phyloP scores from a whole-genome alignment of 2,888 invertebrate genomes.

The Agonum fuliginosum region DNA sequence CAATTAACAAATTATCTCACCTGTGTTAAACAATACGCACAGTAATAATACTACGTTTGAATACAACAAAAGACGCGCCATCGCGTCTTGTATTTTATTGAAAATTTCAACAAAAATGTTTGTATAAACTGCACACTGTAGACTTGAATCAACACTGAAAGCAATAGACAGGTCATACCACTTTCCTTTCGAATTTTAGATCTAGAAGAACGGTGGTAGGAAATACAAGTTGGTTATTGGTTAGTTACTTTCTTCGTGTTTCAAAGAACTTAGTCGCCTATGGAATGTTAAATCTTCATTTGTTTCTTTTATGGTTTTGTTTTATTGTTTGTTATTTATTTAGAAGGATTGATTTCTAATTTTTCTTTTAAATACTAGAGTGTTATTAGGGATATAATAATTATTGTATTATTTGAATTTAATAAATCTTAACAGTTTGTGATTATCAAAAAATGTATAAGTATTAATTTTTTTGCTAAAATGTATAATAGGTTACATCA shows the following conservation, averaged over 20 bases:
- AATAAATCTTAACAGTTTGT: no score
- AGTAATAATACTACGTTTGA: constrained; percentile 26
- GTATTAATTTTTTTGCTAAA: no score
- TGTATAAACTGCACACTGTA: neutral
- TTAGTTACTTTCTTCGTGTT: constrained; percentile 54
- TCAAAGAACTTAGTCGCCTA: constrained; percentile 20
- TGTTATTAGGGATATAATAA: no score
- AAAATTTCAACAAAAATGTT: constrained; percentile 19
- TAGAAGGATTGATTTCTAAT: constrained; percentile 4
- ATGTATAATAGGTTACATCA: no score
- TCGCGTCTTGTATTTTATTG: constrained; percentile 36
- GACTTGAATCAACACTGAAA: constrained; percentile 38
- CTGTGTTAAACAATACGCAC: constrained; percentile 41
- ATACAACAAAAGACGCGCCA: constrained; percentile 50
- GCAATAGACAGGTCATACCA: constrained; percentile 42
- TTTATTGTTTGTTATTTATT: constrained; percentile 18
- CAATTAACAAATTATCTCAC: no score
- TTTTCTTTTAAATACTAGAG: neutral
- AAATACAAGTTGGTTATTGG: constrained; percentile 42
- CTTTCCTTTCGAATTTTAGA: constrained; percentile 56
- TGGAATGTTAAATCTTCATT: constrained; percentile 45
- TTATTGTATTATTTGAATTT: no score
- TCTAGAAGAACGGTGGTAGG: constrained; percentile 32
- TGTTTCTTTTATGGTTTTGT: constrained; percentile 43
- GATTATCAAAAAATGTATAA: no score